Percentiles rank a stretch among this genome's conserved stretches.
Evolutionary conservation across 2,888 invertebrate genomes (phyloP).

Genomic region (Idaea dimidiata): DNA sequence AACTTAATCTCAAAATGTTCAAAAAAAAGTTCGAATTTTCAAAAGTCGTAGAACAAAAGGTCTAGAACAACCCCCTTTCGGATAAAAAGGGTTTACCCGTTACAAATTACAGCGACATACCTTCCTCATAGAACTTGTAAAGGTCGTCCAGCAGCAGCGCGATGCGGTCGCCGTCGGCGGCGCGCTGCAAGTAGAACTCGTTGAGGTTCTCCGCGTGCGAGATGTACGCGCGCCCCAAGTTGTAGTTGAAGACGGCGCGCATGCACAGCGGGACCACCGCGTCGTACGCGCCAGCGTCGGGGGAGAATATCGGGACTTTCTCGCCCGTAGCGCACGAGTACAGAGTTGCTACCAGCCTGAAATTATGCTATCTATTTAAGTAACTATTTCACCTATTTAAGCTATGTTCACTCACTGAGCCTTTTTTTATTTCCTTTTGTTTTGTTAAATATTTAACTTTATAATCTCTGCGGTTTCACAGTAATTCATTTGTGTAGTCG

Average conservation of each 20-base stretch:
- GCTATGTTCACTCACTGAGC: too few relatives aligned
- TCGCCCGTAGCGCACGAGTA: constrained; percentile 75
- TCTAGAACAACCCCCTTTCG: too few relatives aligned
- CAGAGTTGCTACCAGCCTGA: constrained; percentile 84
- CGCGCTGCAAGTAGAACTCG: constrained; percentile 83
- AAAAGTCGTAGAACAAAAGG: too few relatives aligned
- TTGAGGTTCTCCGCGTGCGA: constrained; percentile 80
- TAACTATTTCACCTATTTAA: too few relatives aligned
- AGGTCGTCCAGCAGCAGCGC: constrained; percentile 80
- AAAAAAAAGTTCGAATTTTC: too few relatives aligned
- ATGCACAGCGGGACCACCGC: constrained; percentile 80
- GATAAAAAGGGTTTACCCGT: too few relatives aligned
- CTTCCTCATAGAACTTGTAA: constrained; percentile 78
- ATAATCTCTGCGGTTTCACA: too few relatives aligned
- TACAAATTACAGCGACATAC: constrained; percentile 40
- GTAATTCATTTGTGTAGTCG: too few relatives aligned
- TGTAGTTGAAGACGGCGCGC: constrained; percentile 82
- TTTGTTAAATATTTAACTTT: too few relatives aligned
- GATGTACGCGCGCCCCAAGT: constrained; percentile 80
- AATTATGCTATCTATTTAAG: too few relatives aligned
- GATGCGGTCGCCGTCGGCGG: constrained; percentile 69
- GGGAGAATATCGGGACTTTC: constrained; percentile 73
- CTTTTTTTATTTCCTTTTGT: too few relatives aligned
- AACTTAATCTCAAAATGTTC: too few relatives aligned
- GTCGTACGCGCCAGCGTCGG: constrained; percentile 78